Percentiles rank a stretch among this genome's conserved stretches.
phyloP scores from a whole-genome alignment of 2,797 vertebrate species.

The Psittacula derbiana region DNA sequence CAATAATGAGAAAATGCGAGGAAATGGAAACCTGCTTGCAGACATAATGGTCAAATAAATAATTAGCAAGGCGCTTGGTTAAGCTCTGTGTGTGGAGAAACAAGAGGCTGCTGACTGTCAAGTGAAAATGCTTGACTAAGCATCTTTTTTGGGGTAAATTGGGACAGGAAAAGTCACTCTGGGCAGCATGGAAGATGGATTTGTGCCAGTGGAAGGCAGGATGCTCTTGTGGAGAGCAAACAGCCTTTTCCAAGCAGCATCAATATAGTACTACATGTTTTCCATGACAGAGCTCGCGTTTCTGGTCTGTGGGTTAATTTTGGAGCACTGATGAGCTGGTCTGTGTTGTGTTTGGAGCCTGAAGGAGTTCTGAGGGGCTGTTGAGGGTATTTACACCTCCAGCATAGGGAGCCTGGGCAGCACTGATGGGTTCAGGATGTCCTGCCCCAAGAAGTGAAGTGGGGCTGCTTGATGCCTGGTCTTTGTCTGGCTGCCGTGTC shows the following conservation, averaged over 20 bases:
- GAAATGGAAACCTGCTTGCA: conserved; percentile 5
- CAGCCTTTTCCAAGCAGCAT: background rate
- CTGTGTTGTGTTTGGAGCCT: accelerated
- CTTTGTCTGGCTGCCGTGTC: background rate
- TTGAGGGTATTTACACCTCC: accelerated
- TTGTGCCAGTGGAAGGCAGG: background rate
- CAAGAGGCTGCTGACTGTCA: background rate
- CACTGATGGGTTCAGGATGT: background rate
- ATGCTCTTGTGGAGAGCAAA: background rate
- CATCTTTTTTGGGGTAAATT: background rate
- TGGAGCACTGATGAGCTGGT: accelerated
- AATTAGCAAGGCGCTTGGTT: conserved; percentile 11
- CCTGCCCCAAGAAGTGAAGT: background rate
- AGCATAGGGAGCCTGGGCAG: background rate
- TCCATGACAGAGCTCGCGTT: accelerated
- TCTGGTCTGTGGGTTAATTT: background rate
- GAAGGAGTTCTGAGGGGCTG: background rate
- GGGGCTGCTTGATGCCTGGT: background rate
- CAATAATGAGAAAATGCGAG: conserved; percentile 15
- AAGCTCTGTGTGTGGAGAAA: background rate
- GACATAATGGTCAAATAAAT: conserved; percentile 27
- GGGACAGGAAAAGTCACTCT: background rate
- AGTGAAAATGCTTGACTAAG: background rate
- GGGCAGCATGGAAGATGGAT: background rate
- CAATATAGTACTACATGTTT: accelerated